phyloP scores from a whole-genome alignment of 2,113 vertebrate species.

The Nematolebias whitei region DNA sequence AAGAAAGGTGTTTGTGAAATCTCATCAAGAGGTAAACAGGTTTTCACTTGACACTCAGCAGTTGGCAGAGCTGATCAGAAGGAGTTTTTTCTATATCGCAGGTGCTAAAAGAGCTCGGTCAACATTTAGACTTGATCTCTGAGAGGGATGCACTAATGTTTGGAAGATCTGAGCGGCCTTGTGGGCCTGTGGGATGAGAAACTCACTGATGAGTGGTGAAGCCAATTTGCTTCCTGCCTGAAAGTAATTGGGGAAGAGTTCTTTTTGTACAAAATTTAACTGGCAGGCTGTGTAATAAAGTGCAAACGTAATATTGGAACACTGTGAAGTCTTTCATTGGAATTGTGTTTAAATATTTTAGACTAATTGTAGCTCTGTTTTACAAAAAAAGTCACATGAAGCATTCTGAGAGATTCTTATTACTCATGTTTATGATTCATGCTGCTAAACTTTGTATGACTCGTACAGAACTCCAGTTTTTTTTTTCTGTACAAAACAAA shows the following conservation, averaged over 20 bases:
- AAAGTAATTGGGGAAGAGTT: not conserved
- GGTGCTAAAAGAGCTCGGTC: slow-evolving; percentile 2
- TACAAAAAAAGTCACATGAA: too few relatives aligned
- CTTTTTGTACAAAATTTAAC: not conserved
- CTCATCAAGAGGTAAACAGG: not conserved
- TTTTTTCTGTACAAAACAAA: too few relatives aligned
- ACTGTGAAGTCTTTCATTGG: not conserved
- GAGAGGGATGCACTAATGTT: not conserved
- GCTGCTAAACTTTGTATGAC: too few relatives aligned
- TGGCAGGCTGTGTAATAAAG: not conserved
- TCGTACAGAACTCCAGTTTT: too few relatives aligned
- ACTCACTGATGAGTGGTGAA: slow-evolving; percentile 1
- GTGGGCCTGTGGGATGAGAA: not conserved
- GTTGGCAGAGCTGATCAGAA: slow-evolving; percentile 8
- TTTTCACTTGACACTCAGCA: not conserved
- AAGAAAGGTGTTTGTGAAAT: not conserved
- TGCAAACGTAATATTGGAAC: too few relatives aligned
- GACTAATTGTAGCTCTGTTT: not conserved
- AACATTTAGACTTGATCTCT: not conserved
- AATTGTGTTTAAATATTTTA: not conserved
- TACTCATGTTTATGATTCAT: too few relatives aligned
- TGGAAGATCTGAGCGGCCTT: not conserved
- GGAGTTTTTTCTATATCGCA: not conserved
- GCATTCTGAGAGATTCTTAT: too few relatives aligned
- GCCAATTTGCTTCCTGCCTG: slow-evolving; percentile 3